A percentile compares a stretch with the other conserved stretches of the same genome.
Evolutionary conservation across 2,113 vertebrate genomes (phyloP).

Genomic region (Crotalus tigris): DNA sequence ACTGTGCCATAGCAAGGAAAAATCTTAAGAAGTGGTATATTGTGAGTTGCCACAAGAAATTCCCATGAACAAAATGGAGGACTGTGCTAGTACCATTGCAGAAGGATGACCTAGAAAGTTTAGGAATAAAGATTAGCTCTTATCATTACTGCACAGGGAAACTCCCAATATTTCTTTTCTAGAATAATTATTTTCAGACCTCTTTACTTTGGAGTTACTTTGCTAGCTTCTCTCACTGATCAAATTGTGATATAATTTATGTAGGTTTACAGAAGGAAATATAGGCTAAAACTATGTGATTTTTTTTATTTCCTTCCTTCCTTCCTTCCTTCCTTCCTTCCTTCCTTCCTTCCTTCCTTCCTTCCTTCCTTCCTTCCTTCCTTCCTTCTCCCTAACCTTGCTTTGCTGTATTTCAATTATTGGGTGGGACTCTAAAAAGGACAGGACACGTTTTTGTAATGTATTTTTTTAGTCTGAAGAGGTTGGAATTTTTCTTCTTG

Average conservation of each 20-base stretch:
- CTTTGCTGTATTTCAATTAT: neutral
- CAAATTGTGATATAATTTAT: neutral
- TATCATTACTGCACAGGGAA: neutral
- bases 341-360: too few species aligned
- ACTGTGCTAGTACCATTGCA: neutral
- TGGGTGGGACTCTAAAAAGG: neutral
- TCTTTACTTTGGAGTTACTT: neutral
- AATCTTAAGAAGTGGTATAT: neutral
- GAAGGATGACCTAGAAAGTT: neutral
- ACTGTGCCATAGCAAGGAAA: neutral
- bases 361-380: neutral
- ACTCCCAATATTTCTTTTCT: neutral
- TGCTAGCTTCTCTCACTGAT: neutral
- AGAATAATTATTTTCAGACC: neutral
- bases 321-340: neutral
- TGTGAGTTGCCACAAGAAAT: neutral
- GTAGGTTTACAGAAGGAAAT: neutral
- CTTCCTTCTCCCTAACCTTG: neutral
- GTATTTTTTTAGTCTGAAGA: neutral
- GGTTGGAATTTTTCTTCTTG: neutral
- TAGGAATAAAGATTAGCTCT: neutral
- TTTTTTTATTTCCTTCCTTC: neutral
- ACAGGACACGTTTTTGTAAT: neutral
- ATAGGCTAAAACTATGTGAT: neutral
- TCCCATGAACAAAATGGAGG: neutral